Evolutionary conservation across 2,888 invertebrate species (phyloP), one percentile per base, ranked within the genome.

Genomic region (Frankliniella intonsa): DNA sequence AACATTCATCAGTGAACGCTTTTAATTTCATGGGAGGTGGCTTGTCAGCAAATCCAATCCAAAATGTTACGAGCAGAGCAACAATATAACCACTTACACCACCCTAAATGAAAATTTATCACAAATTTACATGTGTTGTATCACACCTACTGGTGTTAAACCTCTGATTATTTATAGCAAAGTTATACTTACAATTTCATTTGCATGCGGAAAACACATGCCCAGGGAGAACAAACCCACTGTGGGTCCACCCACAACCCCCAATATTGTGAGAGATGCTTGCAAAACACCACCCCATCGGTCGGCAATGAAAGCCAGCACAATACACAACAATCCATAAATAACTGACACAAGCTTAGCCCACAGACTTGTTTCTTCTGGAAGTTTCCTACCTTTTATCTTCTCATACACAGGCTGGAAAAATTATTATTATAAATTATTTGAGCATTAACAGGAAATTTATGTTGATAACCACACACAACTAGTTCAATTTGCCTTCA

Each of bases 121-220:
- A n/a, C 8, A 8, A 9, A 19, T 19, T 62, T 62, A 62, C 62
- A 1, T 7, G 19, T 19, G 62, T 10, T 62, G 62, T 62, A 14
- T 62, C 7, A 7, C 62, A 25, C 22, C n/a, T 14, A 12, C 65
- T n/a, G 10, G 7, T 12, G 25, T 12, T 2, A 25, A 25, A 76
- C 25, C 12, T 9, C 12, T 22, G 22, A 76, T 25, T 12, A 10
- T 22, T 7, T 25, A 25, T 2, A 25, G n/a, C 12, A 25, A 76
- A 25, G 12, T 9, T 0, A 25, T 69, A 27, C 86, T 85, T 88
- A 94, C 94, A 89, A 93, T 94, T 55, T 85, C 83, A 83, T 97
- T 97, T 3, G 95, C 93, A 92, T 93, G 94, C 0, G 97, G 96
- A 85, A 96, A 93, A 85, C 94, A 93, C 92, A 97, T 96, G 82